Evolutionary conservation across 30 jellyfish, hydroid and myxozoan species (phyloP).

Genomic region (Aurelia coerulea): DNA sequence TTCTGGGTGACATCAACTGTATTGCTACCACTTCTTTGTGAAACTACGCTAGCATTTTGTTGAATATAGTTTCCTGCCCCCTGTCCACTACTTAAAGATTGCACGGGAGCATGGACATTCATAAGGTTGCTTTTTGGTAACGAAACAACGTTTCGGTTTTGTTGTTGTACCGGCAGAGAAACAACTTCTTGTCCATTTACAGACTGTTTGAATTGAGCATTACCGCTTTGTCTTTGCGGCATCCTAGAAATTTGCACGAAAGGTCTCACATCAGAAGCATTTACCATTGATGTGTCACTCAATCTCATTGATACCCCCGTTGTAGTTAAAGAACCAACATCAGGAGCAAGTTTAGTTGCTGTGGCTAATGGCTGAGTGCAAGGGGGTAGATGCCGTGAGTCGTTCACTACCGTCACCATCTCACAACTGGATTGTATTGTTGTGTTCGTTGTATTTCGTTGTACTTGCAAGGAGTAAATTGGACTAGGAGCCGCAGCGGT

Average conservation of each 20-base stretch:
- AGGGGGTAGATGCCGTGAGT: neutral
- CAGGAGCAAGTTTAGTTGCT: neutral
- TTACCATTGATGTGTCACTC: neutral
- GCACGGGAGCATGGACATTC: too few species aligned
- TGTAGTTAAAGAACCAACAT: neutral
- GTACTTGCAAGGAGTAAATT: neutral
- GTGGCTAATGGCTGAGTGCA: neutral
- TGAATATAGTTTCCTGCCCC: too few species aligned
- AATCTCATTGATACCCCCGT: conserved; percentile 2
- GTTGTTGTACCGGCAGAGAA: neutral
- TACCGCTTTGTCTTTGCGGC: too few species aligned
- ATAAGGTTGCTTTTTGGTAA: neutral
- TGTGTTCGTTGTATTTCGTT: neutral
- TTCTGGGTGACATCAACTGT: too few species aligned
- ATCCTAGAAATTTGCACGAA: neutral
- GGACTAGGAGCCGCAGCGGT: neutral
- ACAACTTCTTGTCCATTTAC: neutral
- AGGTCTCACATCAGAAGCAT: neutral
- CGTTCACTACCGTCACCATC: neutral
- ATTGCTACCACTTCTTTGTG: too few species aligned
- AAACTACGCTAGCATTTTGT: too few species aligned
- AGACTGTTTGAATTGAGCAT: neutral
- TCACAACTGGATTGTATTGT: neutral
- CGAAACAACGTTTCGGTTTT: neutral
- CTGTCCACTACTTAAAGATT: too few species aligned